Evolutionary conservation across 2,113 vertebrate species (phyloP), one percentile per base, ranked within the genome.

Genomic region (Labeo rohita): DNA sequence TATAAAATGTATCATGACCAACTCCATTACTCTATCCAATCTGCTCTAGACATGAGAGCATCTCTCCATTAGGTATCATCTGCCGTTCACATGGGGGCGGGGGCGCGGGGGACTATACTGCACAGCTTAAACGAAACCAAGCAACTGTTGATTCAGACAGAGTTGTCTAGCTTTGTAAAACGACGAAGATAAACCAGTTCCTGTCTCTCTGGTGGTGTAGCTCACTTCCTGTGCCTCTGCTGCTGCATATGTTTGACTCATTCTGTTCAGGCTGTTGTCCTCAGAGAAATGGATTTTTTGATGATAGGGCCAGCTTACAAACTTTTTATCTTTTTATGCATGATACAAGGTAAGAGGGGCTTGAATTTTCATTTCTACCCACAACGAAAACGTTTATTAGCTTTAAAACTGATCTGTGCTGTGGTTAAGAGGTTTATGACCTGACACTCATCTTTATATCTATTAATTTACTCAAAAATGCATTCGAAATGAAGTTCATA

Each of bases 261-360:
- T 83, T 49, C 36, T 45, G n/a, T 50, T 52, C 36, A 63, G 43
- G 36, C 65, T 65, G 23, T 39, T 61, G n/a, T 54, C 11, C 8
- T 28, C 63, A 13, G 80, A 90, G 87, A 88, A 63, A 92, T 94
- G 93, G 87, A 88, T 87, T 83, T 73, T 76, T 74, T 54, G 50
- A 66, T 65, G 28, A 81, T 84, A 59, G 72, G 77, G 77, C 61
- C 81, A 9, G 83, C 76, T 78, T 66, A 75, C 73, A 87, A 65
- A 50, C 80, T 94, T 80, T 80, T 93, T 49, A 73, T 93, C 2
- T 85, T 91, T 65, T 66, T 81, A 54, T 89, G 77, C 11, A 50
- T 92, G 72, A 86, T 80, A 85, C 91, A 90, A 92, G 94, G 94
- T 94, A 93, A 92, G 90, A 68, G 78, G 77, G 54, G 65, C 68